Percentiles rank a stretch among this genome's conserved stretches.
Evolutionary conservation across 2,113 vertebrate species (phyloP).

Genomic region (Regulus satrapa): DNA sequence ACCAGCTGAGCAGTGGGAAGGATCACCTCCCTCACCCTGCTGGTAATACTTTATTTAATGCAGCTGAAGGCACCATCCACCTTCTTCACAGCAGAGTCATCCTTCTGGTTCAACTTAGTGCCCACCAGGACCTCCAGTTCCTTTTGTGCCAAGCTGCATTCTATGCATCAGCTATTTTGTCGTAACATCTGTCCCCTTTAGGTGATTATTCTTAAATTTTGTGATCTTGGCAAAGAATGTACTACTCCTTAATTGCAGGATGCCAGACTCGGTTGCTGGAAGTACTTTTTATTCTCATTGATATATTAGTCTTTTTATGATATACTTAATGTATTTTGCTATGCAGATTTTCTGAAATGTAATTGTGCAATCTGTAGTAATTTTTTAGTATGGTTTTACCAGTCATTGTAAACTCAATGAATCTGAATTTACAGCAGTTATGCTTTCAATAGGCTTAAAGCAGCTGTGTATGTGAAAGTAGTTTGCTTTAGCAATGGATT

Average conservation of each 20-base stretch:
- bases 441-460: background rate
- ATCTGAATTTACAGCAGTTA: background rate
- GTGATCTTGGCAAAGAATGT: background rate
- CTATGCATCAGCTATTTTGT: background rate
- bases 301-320: background rate
- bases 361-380: background rate
- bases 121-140: background rate
- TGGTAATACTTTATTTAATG: background rate
- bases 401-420: background rate
- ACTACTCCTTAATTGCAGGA: background rate
- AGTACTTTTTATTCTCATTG: background rate
- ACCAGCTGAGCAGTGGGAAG: background rate
- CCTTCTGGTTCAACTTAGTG: background rate
- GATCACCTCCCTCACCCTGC: background rate
- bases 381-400: background rate
- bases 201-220: background rate
- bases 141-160: background rate
- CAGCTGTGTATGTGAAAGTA: background rate
- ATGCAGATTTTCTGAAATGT: background rate
- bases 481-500: background rate
- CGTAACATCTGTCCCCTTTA: background rate
- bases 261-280: background rate
- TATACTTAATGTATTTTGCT: background rate
- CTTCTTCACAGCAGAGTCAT: background rate
- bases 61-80: rapidly evolving